phyloP scores from a whole-genome alignment of 2,888 invertebrate genomes.

The Ethmia dodecea region DNA sequence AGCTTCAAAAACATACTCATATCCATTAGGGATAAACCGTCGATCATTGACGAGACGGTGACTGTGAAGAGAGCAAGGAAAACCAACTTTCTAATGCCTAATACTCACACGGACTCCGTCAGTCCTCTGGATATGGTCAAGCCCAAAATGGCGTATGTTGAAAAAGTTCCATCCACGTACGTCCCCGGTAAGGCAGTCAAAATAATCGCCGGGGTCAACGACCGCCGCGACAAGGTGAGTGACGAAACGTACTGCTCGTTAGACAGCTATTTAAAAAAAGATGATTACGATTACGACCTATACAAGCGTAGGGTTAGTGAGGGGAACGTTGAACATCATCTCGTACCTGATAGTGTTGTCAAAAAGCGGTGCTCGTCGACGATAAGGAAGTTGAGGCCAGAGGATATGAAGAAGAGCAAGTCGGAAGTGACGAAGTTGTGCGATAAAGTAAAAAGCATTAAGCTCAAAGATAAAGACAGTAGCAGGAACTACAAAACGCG shows the following conservation, averaged over 20 bases:
- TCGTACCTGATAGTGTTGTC: slow-evolving; percentile 26
- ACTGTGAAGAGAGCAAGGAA: slow-evolving; percentile 53
- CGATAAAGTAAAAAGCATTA: slow-evolving; percentile 64
- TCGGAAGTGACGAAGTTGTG: slow-evolving; percentile 73
- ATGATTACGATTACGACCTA: slow-evolving; percentile 49
- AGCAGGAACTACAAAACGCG: slow-evolving; percentile 58
- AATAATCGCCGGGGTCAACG: slow-evolving; percentile 76
- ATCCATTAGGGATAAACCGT: slow-evolving; percentile 57
- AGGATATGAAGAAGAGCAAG: slow-evolving; percentile 65
- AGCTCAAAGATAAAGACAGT: slow-evolving; percentile 49
- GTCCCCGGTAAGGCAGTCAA: slow-evolving; percentile 87
- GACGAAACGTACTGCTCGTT: slow-evolving; percentile 54
- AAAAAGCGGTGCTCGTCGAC: slow-evolving; percentile 66
- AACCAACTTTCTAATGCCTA: slow-evolving; percentile 53
- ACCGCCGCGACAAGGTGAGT: slow-evolving; percentile 60
- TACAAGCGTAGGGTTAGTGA: slow-evolving; percentile 59
- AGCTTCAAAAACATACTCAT: slow-evolving; percentile 66
- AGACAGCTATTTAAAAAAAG: slow-evolving; percentile 76
- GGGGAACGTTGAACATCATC: slow-evolving; percentile 45
- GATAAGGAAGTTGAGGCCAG: slow-evolving; percentile 51
- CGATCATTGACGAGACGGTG: slow-evolving; percentile 54
- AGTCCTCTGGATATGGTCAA: slow-evolving; percentile 46
- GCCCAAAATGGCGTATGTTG: slow-evolving; percentile 64
- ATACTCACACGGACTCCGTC: slow-evolving; percentile 48
- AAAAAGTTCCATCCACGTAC: slow-evolving; percentile 53